A percentile compares a stretch with the other conserved stretches of the same genome.
These are phyloP conservation scores for Hydropsyche betteni DNA, from an alignment of 2,888 invertebrate genomes.

Conservation along the genomic window DNA sequence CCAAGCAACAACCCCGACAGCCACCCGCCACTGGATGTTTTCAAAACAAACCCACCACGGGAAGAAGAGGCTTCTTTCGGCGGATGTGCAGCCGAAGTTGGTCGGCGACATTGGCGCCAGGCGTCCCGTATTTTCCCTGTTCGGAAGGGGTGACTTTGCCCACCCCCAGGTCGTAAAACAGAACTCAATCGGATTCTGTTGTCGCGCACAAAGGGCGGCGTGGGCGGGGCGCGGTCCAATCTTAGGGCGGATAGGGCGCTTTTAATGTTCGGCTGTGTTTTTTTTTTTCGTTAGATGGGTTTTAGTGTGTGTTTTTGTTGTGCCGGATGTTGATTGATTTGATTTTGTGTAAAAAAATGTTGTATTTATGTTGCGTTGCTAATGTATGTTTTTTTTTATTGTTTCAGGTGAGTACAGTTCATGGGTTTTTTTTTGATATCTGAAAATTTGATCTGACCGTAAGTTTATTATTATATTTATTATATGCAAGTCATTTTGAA, in stretches of 20 bases:
- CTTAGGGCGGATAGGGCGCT: conserved; percentile 40
- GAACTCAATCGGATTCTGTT: conserved; percentile 47
- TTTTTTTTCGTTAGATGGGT: conserved; percentile 4
- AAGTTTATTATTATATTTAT: no score
- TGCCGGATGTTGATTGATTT: background rate
- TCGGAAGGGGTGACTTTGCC: background rate
- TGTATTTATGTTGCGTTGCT: no score
- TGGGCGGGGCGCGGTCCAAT: conserved; percentile 42
- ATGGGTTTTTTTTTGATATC: no score
- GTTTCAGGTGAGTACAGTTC: no score
- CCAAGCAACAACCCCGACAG: no score
- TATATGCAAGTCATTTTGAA: no score
- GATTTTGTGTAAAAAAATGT: conserved; percentile 4
- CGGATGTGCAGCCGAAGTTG: conserved; percentile 44
- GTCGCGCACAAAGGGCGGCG: no score
- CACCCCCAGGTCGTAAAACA: conserved; percentile 48
- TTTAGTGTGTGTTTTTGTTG: background rate
- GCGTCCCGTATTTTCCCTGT: conserved; percentile 32
- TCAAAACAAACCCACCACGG: conserved; percentile 42
- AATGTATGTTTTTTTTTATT: no score
- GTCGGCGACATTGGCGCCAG: conserved; percentile 51
- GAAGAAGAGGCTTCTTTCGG: background rate
- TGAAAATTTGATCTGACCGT: no score
- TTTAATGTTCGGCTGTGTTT: conserved; percentile 46
- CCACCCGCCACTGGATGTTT: conserved; percentile 38